Evolutionary conservation across 2,888 invertebrate species (phyloP), one percentile per base, ranked within the genome.

Genomic region (Ariolimax columbianus): DNA sequence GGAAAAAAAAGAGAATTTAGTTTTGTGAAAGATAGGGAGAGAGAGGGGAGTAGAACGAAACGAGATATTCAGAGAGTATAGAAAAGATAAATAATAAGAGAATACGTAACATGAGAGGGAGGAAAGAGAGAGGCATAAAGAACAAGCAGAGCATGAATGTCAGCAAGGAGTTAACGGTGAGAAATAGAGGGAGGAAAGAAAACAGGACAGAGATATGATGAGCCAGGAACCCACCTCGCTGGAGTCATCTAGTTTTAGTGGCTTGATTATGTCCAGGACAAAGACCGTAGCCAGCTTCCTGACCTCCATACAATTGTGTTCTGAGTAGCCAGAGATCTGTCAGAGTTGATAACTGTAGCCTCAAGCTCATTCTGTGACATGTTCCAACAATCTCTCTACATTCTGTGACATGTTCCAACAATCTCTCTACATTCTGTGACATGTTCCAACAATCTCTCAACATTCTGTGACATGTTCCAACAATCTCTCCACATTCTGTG

Each of bases 251-350:
- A 84, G 63, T n/a, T 84, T 84, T 23, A 85, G 33, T 0, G 85
- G 85, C 17, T 85, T 82, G 30, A 85, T 40, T 26, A 85, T 38
- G 43, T 85, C 85, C 38, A 85, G 77, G 9, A 85, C 85, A 23
- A 85, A 85, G 23, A 85, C 82, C 0, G 85, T 85, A 0, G 85
- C 85, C 30, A 85, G 47, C 43, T 85, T 85, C 59, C 82, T 68
- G 0, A 78, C 82, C 38, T 85, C 85, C 85, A 85, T 85, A 6
- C 33, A 19, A 40, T 85, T 85, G 51, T 78, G 33, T 26, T 82
- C 70, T 0, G 82, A 59, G 33, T 82, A 40, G 17, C 59, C 47
- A 14, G 82, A 68, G 9, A 85, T 81, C 85, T 85, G 51, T 17
- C 30, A 47, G 23, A n/a, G n/a, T n/a, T n/a, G n/a, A n/a, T n/a